Evolutionary conservation across 2,888 invertebrate species (phyloP).

Genomic region (Leptura quadrifasciata): DNA sequence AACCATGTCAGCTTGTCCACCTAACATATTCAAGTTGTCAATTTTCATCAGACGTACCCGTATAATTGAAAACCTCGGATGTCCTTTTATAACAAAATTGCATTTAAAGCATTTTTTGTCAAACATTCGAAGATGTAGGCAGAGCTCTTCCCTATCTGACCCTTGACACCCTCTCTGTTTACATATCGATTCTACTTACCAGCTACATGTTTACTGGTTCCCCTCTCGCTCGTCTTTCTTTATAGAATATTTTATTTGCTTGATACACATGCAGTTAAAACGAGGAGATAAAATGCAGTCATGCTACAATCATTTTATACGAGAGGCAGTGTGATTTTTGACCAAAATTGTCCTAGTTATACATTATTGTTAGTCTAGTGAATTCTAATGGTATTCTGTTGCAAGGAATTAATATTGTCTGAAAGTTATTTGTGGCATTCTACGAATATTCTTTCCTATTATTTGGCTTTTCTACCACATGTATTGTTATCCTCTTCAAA

Average conservation of each 20-base stretch:
- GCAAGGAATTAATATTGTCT: no score
- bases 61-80: slow-evolving; percentile 4
- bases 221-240: slow-evolving; percentile 3
- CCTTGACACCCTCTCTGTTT: slow-evolving; percentile 7
- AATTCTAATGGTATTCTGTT: no score
- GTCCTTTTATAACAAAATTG: not conserved
- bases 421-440: no score
- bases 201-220: not conserved
- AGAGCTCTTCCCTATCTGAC: not conserved
- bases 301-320: no score
- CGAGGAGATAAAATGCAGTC: no score
- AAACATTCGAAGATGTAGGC: not conserved
- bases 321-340: no score
- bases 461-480: no score
- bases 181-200: slow-evolving; percentile 4
- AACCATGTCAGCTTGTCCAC: not conserved
- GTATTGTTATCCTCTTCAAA: no score
- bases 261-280: not conserved
- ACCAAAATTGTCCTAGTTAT: no score
- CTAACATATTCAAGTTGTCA: not conserved
- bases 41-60: slow-evolving; percentile 1
- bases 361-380: no score
- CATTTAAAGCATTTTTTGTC: slow-evolving; percentile 3
- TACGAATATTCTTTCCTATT: no score
- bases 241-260: not conserved